Base-by-base conservation (phyloP, 2,113 vertebrate species). In the Pseudolaguvia tuberculata region DNA sequence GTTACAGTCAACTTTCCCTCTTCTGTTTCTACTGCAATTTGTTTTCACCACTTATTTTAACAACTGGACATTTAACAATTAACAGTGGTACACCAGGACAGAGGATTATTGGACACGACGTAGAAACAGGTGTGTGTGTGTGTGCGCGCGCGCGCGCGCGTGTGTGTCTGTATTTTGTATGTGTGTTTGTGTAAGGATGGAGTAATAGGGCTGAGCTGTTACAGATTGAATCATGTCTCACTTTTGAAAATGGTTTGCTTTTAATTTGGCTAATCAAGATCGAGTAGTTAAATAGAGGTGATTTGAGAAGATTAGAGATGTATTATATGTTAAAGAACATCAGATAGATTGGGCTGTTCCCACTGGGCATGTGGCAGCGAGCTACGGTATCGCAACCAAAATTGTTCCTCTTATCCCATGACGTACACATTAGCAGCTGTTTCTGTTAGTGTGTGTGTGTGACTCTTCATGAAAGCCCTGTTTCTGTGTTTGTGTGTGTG, bases 271-370 rank as follows among this genome's bases (percentile, higher is more conserved):
- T n/a, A n/a, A n/a, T n/a, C n/a, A n/a, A n/a, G n/a, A n/a, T n/a
- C n/a, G n/a, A 82, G 86, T 84, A 82, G 85, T 85, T 89, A 87
- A 87, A 82, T 76, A 72, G 79, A 29, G 4, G 62, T 69, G 73
- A 50, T 72, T 79, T 81, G 77, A 75, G 59, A 8, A 6, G 18
- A 63, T 59, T 76, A 77, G 79, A 80, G 75, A 86, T 88, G 89
- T 84, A 86, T 87, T 89, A 82, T 85, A 89, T 89, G 85, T 85
- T 85, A 15, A 75, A 31, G 63, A 45, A 56, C 18, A 18, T 80
- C 79, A 80, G 82, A 83, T 86, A 84, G 82, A 80, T 89, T 80
- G 79, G 86, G 85, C 86, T 82, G 79, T 73, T 81, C 77, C 73
- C 76, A 45, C 79, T 78, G 82, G 85, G 77, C 80, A 81, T 81